Conservation (phyloP, 30 jellyfish, hydroid and myxozoan genomes). For the Aurelia aurita complex sp. Pacific region DNA sequence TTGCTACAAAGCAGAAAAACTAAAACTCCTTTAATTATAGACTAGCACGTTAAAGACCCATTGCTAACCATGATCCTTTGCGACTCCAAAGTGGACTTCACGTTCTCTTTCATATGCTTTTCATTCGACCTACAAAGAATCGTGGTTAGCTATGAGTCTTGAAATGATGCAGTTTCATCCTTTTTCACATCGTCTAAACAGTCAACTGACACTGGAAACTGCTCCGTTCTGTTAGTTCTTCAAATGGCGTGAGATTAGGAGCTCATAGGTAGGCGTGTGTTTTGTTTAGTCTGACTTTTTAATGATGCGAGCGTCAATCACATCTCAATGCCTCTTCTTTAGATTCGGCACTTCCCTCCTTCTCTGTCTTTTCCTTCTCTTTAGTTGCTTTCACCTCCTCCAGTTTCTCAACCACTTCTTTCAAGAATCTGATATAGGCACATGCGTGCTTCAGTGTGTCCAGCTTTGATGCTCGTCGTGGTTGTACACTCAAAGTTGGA, state of each 20-base stretch:
- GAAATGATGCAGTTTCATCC: too few species aligned
- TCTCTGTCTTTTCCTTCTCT: background rate
- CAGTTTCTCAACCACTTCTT: slow-evolving; percentile 33
- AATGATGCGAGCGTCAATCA: background rate
- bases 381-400: slow-evolving; percentile 27
- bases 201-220: too few species aligned
- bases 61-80: too few species aligned
- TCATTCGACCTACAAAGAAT: too few species aligned
- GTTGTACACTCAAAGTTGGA: slow-evolving; percentile 26
- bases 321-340: background rate
- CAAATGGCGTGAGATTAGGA: background rate
- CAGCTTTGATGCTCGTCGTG: slow-evolving; percentile 22
- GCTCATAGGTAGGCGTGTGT: background rate
- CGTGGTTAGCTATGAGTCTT: too few species aligned
- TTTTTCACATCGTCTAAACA: too few species aligned
- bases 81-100: too few species aligned
- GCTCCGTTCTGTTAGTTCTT: background rate
- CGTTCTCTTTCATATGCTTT: too few species aligned
- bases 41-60: too few species aligned
- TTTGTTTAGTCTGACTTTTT: background rate
- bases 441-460: slow-evolving; percentile 60
- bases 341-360: background rate
- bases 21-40: too few species aligned
- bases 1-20: too few species aligned
- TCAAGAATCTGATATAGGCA: slow-evolving; percentile 42